A percentile compares a stretch with the other conserved stretches of the same genome.
Conservation (phyloP, 2,888 invertebrate genomes). For the Drosophila buzzatii region DNA sequence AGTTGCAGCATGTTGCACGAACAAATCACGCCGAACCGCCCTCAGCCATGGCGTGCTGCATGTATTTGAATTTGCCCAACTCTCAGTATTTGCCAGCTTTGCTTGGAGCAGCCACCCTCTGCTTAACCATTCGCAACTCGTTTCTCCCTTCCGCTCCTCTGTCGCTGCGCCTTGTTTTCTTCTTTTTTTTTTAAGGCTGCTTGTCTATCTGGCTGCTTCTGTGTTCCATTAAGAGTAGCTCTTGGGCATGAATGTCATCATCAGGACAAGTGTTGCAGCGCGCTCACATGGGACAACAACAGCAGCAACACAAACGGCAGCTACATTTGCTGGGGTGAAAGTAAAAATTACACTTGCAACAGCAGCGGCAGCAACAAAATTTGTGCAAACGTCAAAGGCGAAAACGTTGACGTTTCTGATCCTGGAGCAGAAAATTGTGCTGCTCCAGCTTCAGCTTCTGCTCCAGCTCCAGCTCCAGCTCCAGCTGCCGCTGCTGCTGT, state of each 20-base stretch:
- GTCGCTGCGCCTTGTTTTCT: not conserved
- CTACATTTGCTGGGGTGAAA: constrained; percentile 65
- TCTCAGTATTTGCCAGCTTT: constrained; percentile 21
- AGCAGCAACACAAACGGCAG: constrained; percentile 21
- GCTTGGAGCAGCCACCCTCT: constrained; percentile 15
- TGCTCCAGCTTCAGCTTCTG: constrained; percentile 17
- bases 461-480: constrained; percentile 7
- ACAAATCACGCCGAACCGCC: constrained; percentile 15
- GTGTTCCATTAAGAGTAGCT: constrained; percentile 73
- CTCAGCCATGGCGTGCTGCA: not conserved
- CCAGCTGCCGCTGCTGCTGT: not conserved
- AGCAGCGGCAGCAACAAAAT: constrained; percentile 20
- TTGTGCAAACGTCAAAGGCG: constrained; percentile 59
- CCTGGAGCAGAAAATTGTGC: constrained; percentile 49
- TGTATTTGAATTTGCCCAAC: constrained; percentile 11
- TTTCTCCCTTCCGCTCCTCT: constrained; percentile 1
- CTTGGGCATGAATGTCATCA: constrained; percentile 80
- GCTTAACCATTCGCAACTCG: constrained; percentile 16
- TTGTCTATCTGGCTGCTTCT: constrained; percentile 52
- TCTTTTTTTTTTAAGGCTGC: constrained; percentile 27
- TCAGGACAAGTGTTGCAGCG: constrained; percentile 68
- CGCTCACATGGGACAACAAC: constrained; percentile 55
- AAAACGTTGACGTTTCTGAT: constrained; percentile 70
- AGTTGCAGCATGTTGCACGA: constrained; percentile 17
- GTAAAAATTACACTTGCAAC: constrained; percentile 73